Base-by-base conservation (phyloP, 2,888 invertebrate genomes). In the Julus scanicus region DNA sequence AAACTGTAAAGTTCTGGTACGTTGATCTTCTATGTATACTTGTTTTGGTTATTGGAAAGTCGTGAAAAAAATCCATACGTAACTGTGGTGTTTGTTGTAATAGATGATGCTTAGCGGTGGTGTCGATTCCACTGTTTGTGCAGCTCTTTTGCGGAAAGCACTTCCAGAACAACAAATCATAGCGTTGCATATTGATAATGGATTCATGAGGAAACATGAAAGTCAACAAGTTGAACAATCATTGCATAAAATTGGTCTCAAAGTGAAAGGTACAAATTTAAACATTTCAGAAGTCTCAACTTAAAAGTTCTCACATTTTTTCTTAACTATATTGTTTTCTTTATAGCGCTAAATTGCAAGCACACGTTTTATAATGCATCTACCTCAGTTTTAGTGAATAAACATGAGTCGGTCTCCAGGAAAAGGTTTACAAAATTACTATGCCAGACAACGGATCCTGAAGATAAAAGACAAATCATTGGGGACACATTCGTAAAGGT, bases 121-220 rank as follows among this genome's bases (percentile, higher is more conserved):
- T 44, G 99, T 99, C 6, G 99, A 99, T 93, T 99, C 99, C 0
- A 98, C 99, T n/a, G 99, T 99, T 13, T 99, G 99, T 93, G 99
- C 99, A 44, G 99, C 99, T 39, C 93, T 99, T 89, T 94, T 99
- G 88, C 95, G 97, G 92, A 96, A 96, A 92, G 98, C 99, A 13
- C 94, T 99, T 87, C 94, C 95, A 89, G 95, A 96, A 91, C 96
- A 97, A 91, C 97, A 98, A 93, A 93, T 99, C 89, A 97, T 99
- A 91, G 99, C 99, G 48, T 94, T 99, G 90, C 99, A 99, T 93
- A 97, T 99, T 91, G 99, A 99, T 93, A 99, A 99, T 92, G 99
- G 99, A 88, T 99, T 99, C 92, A 98, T 99, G 98, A 94, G 99
- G 90, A 97, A 98, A 93, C 95, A 97, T 91, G 99, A 99, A 93